Conservation (phyloP, 2,888 invertebrate species). For the Polymixis lichenea region DNA sequence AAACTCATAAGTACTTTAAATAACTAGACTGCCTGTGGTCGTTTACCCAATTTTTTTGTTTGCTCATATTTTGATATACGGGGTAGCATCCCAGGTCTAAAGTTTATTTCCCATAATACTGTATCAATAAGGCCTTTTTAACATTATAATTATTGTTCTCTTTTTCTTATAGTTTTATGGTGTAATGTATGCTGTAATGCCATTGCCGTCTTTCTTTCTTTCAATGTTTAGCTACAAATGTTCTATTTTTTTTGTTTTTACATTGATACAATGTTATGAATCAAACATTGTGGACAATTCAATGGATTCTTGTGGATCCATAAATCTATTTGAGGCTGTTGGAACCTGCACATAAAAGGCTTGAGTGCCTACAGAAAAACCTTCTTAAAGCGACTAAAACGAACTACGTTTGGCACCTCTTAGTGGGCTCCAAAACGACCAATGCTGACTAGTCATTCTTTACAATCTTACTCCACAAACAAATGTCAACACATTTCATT, state of each 20-base stretch:
- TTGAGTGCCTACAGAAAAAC: background rate
- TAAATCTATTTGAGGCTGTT: background rate
- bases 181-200: too few species aligned
- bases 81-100: background rate
- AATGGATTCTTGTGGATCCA: background rate
- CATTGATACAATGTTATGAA: background rate
- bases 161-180: too few species aligned
- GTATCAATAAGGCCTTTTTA: background rate
- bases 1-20: too few species aligned
- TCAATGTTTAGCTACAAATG: too few species aligned
- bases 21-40: too few species aligned
- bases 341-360: background rate
- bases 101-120: background rate
- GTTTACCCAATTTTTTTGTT: too few species aligned
- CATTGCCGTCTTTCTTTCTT: too few species aligned
- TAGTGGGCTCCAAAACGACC: background rate
- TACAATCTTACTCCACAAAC: slow-evolving; percentile 16
- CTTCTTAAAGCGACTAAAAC: background rate
- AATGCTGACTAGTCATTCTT: slow-evolving; percentile 3
- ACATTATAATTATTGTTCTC: too few species aligned
- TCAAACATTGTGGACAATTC: background rate
- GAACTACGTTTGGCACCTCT: background rate
- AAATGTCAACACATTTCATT: slow-evolving; percentile 39
- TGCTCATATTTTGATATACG: too few species aligned
- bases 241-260: background rate